Percentiles rank a stretch among this genome's conserved stretches.
These are phyloP conservation scores for Tokudaia muenninki DNA, from an alignment of 2,797 vertebrate species.

Conservation along the genomic window DNA sequence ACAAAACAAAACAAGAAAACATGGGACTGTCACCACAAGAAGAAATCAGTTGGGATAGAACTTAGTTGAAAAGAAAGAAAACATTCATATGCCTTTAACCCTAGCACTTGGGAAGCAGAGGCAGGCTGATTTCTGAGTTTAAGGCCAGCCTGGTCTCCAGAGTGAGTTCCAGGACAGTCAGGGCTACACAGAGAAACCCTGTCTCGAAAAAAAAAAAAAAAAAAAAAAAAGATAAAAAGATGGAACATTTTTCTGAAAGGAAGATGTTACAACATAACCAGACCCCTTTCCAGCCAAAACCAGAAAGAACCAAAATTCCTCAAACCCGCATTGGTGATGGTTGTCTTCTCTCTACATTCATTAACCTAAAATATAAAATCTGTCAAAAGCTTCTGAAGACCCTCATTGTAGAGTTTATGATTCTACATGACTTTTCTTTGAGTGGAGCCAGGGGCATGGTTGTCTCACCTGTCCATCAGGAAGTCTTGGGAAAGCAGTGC, in stretches of 20 bases:
- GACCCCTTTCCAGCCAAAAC: background rate
- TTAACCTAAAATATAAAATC: background rate
- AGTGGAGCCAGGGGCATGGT: background rate
- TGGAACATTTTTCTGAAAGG: conserved; percentile 29
- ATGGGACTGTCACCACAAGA: background rate
- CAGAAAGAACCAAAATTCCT: background rate
- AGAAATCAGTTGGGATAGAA: background rate
- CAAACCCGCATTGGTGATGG: background rate
- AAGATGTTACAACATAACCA: background rate
- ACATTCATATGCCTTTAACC: too few species aligned
- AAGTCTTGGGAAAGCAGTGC: background rate
- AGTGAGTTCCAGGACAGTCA: too few species aligned
- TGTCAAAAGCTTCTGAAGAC: background rate
- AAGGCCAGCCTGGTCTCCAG: too few species aligned
- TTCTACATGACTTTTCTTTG: background rate
- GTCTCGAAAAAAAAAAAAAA: too few species aligned
- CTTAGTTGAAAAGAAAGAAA: background rate
- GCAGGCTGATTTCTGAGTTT: too few species aligned
- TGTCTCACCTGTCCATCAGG: background rate
- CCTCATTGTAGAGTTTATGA: background rate
- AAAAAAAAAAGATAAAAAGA: background rate
- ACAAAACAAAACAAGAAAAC: too few species aligned
- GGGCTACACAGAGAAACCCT: too few species aligned
- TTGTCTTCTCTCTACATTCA: background rate
- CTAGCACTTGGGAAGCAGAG: too few species aligned